These are phyloP conservation scores for Neria commutata DNA, from an alignment of 2,888 invertebrate species.

Conservation along the genomic window DNA sequence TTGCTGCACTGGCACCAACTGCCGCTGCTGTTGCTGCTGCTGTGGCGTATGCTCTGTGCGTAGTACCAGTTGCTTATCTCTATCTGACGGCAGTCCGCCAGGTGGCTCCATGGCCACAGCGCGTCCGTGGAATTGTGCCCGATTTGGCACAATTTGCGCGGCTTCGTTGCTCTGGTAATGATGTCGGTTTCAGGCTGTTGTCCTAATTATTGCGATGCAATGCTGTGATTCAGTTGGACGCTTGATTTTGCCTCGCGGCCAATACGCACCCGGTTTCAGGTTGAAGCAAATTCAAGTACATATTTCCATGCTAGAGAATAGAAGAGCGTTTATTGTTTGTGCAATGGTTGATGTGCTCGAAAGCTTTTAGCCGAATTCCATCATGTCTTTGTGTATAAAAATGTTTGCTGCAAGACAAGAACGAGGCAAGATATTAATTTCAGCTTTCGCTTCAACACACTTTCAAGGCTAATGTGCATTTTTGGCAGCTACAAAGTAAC, in stretches of 20 bases:
- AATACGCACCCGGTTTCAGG: neutral
- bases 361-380: constrained; percentile 58
- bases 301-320: neutral
- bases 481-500: too few relatives aligned
- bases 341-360: neutral
- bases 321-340: neutral
- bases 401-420: constrained; percentile 46
- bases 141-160: constrained; percentile 43
- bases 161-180: neutral
- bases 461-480: too few relatives aligned
- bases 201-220: constrained; percentile 12
- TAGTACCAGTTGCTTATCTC: constrained; percentile 53
- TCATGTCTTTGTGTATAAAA: constrained; percentile 58
- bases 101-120: constrained; percentile 60
- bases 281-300: constrained; percentile 27
- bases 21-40: constrained; percentile 33
- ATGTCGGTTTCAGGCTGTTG: constrained; percentile 5
- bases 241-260: neutral
- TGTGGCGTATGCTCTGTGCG: constrained; percentile 40
- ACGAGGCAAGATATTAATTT: constrained; percentile 12
- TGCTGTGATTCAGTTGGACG: neutral
- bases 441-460: too few relatives aligned
- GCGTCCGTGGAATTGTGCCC: constrained; percentile 43
- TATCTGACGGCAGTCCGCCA: constrained; percentile 56
- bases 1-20: constrained; percentile 29